Percentiles rank a stretch among this genome's conserved stretches.
Evolutionary conservation across 2,113 vertebrate species (phyloP).

Genomic region (Anhinga rufa): DNA sequence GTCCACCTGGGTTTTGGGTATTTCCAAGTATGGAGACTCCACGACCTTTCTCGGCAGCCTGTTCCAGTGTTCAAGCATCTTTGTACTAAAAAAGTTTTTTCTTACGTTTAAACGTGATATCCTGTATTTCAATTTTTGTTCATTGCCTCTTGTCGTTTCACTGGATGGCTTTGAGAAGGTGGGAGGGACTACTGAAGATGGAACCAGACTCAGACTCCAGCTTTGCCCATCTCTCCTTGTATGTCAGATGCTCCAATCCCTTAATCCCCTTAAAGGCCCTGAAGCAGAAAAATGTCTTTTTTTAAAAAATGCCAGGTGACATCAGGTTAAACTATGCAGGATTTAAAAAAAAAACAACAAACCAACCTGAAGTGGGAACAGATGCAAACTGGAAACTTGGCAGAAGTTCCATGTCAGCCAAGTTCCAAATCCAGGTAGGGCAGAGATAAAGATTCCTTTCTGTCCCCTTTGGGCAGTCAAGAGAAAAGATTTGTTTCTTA

Average conservation of each 20-base stretch:
- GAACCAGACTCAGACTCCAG: background rate
- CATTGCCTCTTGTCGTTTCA: background rate
- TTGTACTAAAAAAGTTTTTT: background rate
- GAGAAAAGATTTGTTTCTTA: background rate
- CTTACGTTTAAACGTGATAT: background rate
- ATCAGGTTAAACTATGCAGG: background rate
- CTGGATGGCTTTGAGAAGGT: background rate
- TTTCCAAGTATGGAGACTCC: background rate
- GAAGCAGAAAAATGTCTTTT: background rate
- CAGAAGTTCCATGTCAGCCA: background rate
- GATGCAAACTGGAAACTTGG: background rate
- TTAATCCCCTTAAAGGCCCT: background rate
- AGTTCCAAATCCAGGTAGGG: background rate
- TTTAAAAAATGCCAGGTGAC: background rate
- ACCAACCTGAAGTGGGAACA: background rate
- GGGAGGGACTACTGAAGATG: background rate
- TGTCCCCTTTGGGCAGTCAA: background rate
- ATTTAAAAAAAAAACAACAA: background rate
- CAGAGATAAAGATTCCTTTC: background rate
- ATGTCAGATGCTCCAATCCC: background rate
- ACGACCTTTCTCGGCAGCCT: background rate
- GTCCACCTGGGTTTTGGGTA: background rate
- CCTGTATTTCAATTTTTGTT: background rate
- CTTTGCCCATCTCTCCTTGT: background rate
- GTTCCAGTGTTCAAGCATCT: background rate